phyloP scores from a whole-genome alignment of 2,113 vertebrate species.

The Thinocorus orbignyianus region DNA sequence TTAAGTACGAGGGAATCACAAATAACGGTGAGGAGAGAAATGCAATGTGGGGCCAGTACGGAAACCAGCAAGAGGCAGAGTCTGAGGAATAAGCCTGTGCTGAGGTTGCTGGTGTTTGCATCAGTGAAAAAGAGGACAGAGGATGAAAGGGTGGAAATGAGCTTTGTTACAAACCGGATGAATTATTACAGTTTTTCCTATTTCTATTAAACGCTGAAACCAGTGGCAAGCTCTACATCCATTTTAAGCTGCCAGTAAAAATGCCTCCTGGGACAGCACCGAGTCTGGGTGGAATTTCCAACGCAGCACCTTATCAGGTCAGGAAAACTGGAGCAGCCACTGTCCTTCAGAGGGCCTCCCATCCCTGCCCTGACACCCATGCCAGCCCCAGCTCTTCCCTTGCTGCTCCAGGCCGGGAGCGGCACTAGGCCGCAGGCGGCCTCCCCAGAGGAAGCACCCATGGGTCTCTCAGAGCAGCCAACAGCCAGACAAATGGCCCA shows the following conservation, averaged over 20 bases:
- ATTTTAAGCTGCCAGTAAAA: background rate
- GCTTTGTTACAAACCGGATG: background rate
- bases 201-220: background rate
- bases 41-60: background rate
- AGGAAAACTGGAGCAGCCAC: background rate
- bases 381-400: background rate
- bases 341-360: background rate
- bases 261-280: rapidly evolving
- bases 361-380: background rate
- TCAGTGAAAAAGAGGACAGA: background rate
- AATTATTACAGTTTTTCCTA: background rate
- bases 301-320: background rate
- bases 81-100: background rate
- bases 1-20: slow-evolving; percentile 43
- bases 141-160: background rate
- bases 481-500: rapidly evolving
- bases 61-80: background rate
- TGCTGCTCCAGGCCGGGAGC: background rate
- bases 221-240: background rate
- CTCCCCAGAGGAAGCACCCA: rapidly evolving
- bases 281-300: background rate
- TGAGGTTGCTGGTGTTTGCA: background rate
- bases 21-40: slow-evolving; percentile 10
- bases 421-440: background rate
- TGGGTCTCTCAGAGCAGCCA: rapidly evolving